phyloP scores from a whole-genome alignment of 2,888 invertebrate genomes.

The Phymatocera aterrima region DNA sequence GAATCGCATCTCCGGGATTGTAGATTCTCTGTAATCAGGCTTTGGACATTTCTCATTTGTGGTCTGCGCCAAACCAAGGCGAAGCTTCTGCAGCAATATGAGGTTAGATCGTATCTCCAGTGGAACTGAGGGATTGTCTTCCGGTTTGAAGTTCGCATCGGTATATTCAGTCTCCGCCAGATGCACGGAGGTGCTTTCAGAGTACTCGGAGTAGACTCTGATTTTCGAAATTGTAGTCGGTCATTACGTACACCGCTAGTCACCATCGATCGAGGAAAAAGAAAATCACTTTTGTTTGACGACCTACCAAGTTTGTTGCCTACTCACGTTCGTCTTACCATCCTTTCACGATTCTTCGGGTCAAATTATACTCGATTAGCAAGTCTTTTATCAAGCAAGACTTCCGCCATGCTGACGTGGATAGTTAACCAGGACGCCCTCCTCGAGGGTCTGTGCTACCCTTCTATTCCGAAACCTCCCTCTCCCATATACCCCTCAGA shows the following conservation, averaged over 20 bases:
- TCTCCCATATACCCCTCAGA: constrained; percentile 19
- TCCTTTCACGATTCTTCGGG: constrained; percentile 15
- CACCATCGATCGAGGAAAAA: not conserved
- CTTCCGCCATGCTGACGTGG: constrained; percentile 36
- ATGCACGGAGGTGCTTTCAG: not conserved
- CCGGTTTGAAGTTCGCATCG: too few species aligned
- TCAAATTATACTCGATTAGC: constrained; percentile 38
- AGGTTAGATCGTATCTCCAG: too few species aligned
- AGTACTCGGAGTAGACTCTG: too few species aligned
- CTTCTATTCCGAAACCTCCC: constrained; percentile 16
- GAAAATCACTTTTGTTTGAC: constrained; percentile 2
- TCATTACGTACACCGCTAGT: not conserved
- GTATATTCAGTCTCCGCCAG: too few species aligned
- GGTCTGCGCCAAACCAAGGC: not conserved
- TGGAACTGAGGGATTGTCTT: too few species aligned
- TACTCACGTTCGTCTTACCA: not conserved
- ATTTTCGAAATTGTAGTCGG: too few species aligned
- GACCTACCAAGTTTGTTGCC: not conserved
- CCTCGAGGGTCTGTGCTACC: constrained; percentile 16
- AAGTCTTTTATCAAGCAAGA: constrained; percentile 29
- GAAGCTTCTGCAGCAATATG: too few species aligned
- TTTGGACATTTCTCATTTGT: not conserved
- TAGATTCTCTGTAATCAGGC: not conserved
- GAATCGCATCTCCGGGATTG: not conserved
- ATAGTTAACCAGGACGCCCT: constrained; percentile 32